Evolutionary conservation across 2,888 invertebrate genomes (phyloP), one percentile per base, ranked within the genome.

Genomic region (Hydropsyche betteni): DNA sequence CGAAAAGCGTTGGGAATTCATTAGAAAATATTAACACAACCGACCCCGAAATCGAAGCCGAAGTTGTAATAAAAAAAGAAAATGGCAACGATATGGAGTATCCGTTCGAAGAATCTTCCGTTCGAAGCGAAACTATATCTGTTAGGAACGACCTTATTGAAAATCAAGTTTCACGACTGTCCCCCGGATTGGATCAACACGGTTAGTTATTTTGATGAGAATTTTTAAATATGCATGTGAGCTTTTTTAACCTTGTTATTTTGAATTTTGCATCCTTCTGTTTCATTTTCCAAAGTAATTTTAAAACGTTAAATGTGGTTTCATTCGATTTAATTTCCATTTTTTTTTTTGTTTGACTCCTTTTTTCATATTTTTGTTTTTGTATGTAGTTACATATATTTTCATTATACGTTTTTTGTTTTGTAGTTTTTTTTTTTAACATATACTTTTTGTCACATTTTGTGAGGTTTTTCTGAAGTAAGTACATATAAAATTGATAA

Each of bases 101-200:
- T n/a, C 55, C 68, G 5, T 75, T 69, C 16, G 76, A 77, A 14
- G 76, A 78, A 38, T 58, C 70, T 5, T 52, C 75, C 24, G 58
- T 68, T 0, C 71, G 75, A 51, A 78, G 24, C 38, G 33, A 58
- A 4, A 33, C 34, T 12, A 70, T 55, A 68, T 52, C 36, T 64
- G 64, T 50, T 6, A 64, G 52, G 14, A 73, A 73, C 53, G 76
- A 75, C 10, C 44, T 52, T 14, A 64, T 55, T 8, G 77, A 77
- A 16, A 75, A 52, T 12, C 74, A 55, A 14, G n/a, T 74, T 16
- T 16, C 38, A 33, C 51, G 53, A 24, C 61, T 55, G 64, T 68
- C 68, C 5, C 75, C 76, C 10, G 64, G 68, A 70, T 38, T 58
- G 16, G 76, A 76, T 50, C 76, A 75, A 69, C 75, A 77, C 58